Evolutionary conservation across 2,797 vertebrate species (phyloP), one percentile per base, ranked within the genome.

Genomic region (Myotis findleyi): DNA sequence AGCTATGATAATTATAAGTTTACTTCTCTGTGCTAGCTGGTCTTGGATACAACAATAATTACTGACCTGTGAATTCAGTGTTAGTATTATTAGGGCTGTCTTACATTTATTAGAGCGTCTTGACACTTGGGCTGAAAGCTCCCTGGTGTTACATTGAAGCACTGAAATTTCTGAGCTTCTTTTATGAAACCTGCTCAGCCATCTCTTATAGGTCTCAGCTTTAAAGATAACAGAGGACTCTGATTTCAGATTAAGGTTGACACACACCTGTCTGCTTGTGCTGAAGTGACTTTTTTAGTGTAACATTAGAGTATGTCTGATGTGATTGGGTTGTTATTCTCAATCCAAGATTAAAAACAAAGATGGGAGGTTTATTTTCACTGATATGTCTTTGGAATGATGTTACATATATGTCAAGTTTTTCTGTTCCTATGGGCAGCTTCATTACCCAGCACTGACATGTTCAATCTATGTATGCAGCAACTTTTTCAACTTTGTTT

Each of bases 41-140:
- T 88, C 87, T 18, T 94, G 4, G 84, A n/a, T 76, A 57, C 51
- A 81, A 0, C 13, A 89, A 66, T 83, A 62, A 94, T 73, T 82
- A 77, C 10, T 87, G 72, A 68, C 71, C 96, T 94, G 6, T 71
- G 17, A 12, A 47, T 97, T 66, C 71, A 72, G 38, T 69, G 30
- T 73, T 93, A 93, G 69, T 95, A 95, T 89, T 91, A 93, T 91
- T 96, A 94, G 33, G 49, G 44, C 49, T 96, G 62, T 77, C 93
- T 95, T 93, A 77, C 5, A 86, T 96, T 91, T 95, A 87, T 91
- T 89, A 85, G 57, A 90, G 20, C 11, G 23, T 76, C 25, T 94
- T 96, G 66, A 92, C 59, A 92, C n/a, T 93, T 71, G 38, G 30
- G 17, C 88, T 79, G 27, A 72, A 94, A 93, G 44, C 55, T 94